phyloP scores from a whole-genome alignment of 2,888 invertebrate genomes.

The Spisula subtruncata region DNA sequence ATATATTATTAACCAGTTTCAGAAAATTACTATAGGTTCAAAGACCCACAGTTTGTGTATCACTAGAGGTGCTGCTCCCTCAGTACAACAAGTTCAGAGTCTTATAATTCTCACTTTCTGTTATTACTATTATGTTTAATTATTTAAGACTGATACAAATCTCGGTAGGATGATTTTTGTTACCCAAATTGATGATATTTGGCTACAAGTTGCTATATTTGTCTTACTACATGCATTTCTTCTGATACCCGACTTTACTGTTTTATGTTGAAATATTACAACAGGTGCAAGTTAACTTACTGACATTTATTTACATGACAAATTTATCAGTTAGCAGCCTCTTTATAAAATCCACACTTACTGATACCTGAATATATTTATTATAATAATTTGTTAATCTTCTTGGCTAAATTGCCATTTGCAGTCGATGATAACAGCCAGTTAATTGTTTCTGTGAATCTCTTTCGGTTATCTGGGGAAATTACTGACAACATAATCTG shows the following conservation, averaged over 20 bases:
- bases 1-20: too few relatives aligned
- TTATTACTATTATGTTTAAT: too few relatives aligned
- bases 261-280: not conserved
- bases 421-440: not conserved
- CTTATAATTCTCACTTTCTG: too few relatives aligned
- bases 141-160: too few relatives aligned
- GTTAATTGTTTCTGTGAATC: not conserved
- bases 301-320: conserved; percentile 21
- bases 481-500: not conserved
- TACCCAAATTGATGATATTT: too few relatives aligned
- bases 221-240: not conserved
- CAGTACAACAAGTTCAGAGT: too few relatives aligned
- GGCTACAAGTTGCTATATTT: not conserved
- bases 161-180: too few relatives aligned
- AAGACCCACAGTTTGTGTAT: too few relatives aligned
- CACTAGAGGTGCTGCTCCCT: too few relatives aligned
- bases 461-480: not conserved
- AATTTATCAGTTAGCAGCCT: not conserved
- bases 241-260: not conserved
- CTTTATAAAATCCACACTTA: not conserved
- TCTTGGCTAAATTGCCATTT: conserved; percentile 3
- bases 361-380: not conserved
- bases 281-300: not conserved
- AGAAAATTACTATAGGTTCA: too few relatives aligned
- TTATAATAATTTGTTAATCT: conserved; percentile 1